A percentile compares a stretch with the other conserved stretches of the same genome.
phyloP scores from a whole-genome alignment of 2,888 invertebrate genomes.

The Pharmacophagus antenor region DNA sequence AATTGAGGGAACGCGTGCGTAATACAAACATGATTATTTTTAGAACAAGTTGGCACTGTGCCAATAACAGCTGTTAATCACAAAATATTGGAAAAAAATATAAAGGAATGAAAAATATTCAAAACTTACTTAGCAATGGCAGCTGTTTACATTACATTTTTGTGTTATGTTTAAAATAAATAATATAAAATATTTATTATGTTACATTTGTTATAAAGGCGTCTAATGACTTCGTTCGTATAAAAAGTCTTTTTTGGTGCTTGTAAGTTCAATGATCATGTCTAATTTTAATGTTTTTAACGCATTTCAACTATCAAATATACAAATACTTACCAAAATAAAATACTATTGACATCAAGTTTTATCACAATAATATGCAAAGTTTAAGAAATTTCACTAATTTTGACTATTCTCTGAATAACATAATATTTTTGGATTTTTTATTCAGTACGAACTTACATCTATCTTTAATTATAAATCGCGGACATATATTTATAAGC shows the following conservation, averaged over 20 bases:
- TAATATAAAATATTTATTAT: background rate
- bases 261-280: background rate
- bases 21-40: slow-evolving; percentile 25
- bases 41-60: slow-evolving; percentile 20
- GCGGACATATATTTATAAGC: background rate
- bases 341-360: background rate
- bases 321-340: slow-evolving; percentile 2
- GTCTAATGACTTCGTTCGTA: too few relatives aligned
- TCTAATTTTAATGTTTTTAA: background rate
- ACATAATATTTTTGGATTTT: background rate
- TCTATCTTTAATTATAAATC: background rate
- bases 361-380: background rate
- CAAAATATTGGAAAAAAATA: slow-evolving; percentile 20
- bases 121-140: background rate
- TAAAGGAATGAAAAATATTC: background rate
- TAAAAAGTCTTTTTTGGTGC: background rate
- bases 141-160: background rate
- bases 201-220: background rate
- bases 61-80: slow-evolving; percentile 29
- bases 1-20: slow-evolving; percentile 9
- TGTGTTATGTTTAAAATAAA: background rate
- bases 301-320: background rate
- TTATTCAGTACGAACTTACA: background rate
- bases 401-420: background rate
- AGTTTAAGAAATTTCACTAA: background rate